These are phyloP conservation scores for Phenacoccus solenopsis DNA, from an alignment of 1,140 invertebrate genomes.

Conservation along the genomic window DNA sequence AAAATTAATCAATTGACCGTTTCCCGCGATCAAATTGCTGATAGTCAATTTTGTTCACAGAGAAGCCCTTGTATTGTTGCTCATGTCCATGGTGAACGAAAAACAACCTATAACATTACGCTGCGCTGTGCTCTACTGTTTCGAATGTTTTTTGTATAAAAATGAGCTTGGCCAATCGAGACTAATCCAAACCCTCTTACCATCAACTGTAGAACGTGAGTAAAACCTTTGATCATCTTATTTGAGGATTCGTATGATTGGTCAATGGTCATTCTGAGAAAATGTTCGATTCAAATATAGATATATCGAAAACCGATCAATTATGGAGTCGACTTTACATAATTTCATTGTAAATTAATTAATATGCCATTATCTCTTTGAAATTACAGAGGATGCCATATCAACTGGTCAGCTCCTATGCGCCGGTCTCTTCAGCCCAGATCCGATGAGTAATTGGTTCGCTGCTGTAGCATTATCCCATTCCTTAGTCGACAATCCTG, in stretches of 20 bases:
- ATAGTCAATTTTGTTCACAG: conserved; percentile 32
- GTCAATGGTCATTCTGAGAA: too few species aligned
- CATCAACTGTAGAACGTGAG: conserved; percentile 59
- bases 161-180: conserved; percentile 81
- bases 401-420: conserved; percentile 81
- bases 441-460: conserved; percentile 95
- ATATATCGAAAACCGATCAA: too few species aligned
- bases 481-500: conserved; percentile 73
- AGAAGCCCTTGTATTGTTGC: conserved; percentile 81
- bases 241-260: too few species aligned
- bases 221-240: neutral
- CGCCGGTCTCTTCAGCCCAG: conserved; percentile 79
- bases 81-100: conserved; percentile 99
- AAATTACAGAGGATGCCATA: conserved; percentile 41
- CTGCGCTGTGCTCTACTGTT: conserved; percentile 92
- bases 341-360: too few species aligned
- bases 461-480: conserved; percentile 83
- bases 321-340: too few species aligned
- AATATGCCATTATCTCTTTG: conserved; percentile 4
- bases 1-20: neutral
- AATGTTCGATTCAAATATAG: too few species aligned
- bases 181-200: conserved; percentile 82
- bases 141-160: conserved; percentile 89
- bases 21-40: too few species aligned
- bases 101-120: conserved; percentile 86